Evolutionary conservation across 2,113 vertebrate genomes (phyloP), one percentile per base, ranked within the genome.

Genomic region (Rhodinocichla rosea): DNA sequence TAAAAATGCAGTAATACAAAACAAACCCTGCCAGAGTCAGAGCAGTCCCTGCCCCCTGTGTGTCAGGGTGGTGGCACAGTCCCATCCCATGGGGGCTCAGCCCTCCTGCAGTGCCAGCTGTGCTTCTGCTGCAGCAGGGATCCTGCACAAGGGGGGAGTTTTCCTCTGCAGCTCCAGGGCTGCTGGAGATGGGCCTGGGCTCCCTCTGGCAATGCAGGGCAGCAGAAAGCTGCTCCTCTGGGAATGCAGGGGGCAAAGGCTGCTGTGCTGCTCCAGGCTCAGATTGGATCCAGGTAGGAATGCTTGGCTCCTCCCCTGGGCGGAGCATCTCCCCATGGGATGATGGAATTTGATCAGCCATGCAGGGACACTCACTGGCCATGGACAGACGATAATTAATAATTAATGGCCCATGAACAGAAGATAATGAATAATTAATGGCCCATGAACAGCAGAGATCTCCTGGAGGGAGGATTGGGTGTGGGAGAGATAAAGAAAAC

Each of bases 11-110:
- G 20, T 15, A n/a, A n/a, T n/a, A n/a, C 13, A n/a, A n/a, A 22
- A 4, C 21, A 30, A 6, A 4, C 33, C 2, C 9, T n/a, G 55
- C 6, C 33, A 23, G 55, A 57, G 55, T 57, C 1, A n/a, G 55
- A 9, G 1, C 21, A n/a, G 2, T 6, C 13, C 13, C 32, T 56
- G 32, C 1, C 20, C 32, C 12, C 33, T n/a, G 32, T n/a, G 32
- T 13, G 20, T 6, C 32, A n/a, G 55, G 55, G 20, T 27, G 53
- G 53, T 55, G 53, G 12, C 53, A 5, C 30, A 55, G 53, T 11
- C 7, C 53, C 53, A 55, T 33, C 10, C 52, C 55, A 56, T 6
- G 55, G 55, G 5, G 55, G 55, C 55, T 33, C 53, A 56, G 55
- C 55, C 55, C 55, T 56, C 55, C 55, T 56, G 55, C 55, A 56